A percentile compares a stretch with the other conserved stretches of the same genome.
Conservation (phyloP, 2,888 invertebrate species). For the Nymphalis urticae region DNA sequence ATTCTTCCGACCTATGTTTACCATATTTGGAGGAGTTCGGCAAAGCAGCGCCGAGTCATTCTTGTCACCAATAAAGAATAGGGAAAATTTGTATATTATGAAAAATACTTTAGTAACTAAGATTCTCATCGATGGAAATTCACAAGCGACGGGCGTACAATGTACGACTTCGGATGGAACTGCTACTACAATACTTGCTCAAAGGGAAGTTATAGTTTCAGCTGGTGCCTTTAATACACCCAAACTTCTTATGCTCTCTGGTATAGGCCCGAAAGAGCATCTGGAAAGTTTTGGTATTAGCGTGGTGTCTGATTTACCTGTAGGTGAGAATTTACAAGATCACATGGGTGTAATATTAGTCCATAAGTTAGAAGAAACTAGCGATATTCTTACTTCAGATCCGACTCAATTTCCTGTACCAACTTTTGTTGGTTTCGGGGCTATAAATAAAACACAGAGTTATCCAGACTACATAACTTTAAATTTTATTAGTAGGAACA, state of each 20-base stretch:
- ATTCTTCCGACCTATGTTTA: constrained; percentile 66
- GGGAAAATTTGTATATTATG: constrained; percentile 56
- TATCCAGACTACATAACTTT: constrained; percentile 60
- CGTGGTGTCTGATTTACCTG: constrained; percentile 61
- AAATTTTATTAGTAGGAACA: constrained; percentile 37
- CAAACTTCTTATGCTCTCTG: constrained; percentile 72
- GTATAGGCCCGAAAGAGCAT: constrained; percentile 67
- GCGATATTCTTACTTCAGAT: constrained; percentile 52
- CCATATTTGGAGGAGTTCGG: constrained; percentile 63
- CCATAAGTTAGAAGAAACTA: constrained; percentile 42
- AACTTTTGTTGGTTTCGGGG: constrained; percentile 57
- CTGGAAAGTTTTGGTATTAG: constrained; percentile 54
- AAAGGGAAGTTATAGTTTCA: constrained; percentile 71
- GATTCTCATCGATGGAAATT: constrained; percentile 65
- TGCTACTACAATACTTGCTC: constrained; percentile 47
- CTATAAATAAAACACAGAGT: constrained; percentile 80
- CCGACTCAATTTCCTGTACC: constrained; percentile 50
- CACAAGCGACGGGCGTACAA: constrained; percentile 68
- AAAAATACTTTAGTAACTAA: constrained; percentile 72
- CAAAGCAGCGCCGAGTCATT: constrained; percentile 76
- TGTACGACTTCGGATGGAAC: constrained; percentile 48
- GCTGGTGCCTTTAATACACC: constrained; percentile 73
- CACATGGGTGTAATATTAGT: constrained; percentile 55
- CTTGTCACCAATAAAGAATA: constrained; percentile 51
- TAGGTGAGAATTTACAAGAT: constrained; percentile 71